Conservation (phyloP, 1,140 invertebrate species). For the Bombus consobrinus region DNA sequence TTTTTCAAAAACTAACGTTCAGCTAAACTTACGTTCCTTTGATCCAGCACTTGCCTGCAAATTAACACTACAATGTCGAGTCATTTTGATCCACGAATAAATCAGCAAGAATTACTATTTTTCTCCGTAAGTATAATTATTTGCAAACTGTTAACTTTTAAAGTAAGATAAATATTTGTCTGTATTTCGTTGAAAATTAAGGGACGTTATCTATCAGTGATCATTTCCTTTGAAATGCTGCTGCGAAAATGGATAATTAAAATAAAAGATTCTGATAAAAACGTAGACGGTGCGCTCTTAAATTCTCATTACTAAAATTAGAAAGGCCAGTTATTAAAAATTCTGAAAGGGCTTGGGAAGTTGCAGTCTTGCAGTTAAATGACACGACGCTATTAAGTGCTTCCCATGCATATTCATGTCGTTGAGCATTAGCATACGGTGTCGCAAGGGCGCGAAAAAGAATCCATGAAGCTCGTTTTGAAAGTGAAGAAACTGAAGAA, state of each 20-base stretch:
- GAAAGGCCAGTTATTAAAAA: conserved; percentile 33
- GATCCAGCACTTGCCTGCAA: too few relatives aligned
- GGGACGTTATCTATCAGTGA: too few relatives aligned
- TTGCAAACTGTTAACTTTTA: too few relatives aligned
- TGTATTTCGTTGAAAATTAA: too few relatives aligned
- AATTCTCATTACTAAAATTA: conserved; percentile 42
- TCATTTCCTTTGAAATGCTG: not conserved
- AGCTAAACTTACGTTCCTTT: too few relatives aligned
- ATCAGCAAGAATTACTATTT: too few relatives aligned
- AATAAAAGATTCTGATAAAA: not conserved
- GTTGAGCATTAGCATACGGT: conserved; percentile 24
- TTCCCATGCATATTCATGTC: conserved; percentile 35
- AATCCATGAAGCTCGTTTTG: conserved; percentile 9
- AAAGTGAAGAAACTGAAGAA: conserved; percentile 6
- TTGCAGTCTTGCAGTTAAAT: conserved; percentile 21
- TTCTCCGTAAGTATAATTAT: too few relatives aligned
- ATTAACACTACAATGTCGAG: too few relatives aligned
- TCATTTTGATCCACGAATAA: too few relatives aligned
- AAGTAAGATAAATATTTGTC: too few relatives aligned
- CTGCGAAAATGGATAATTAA: not conserved
- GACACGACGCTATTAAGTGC: conserved; percentile 36
- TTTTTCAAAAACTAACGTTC: too few relatives aligned
- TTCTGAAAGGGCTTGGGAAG: conserved; percentile 17
- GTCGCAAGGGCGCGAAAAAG: conserved; percentile 11
- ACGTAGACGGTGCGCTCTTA: not conserved